These are phyloP conservation scores for Phalacrocorax aristotelis DNA, from an alignment of 2,113 vertebrate genomes.

Conservation along the genomic window DNA sequence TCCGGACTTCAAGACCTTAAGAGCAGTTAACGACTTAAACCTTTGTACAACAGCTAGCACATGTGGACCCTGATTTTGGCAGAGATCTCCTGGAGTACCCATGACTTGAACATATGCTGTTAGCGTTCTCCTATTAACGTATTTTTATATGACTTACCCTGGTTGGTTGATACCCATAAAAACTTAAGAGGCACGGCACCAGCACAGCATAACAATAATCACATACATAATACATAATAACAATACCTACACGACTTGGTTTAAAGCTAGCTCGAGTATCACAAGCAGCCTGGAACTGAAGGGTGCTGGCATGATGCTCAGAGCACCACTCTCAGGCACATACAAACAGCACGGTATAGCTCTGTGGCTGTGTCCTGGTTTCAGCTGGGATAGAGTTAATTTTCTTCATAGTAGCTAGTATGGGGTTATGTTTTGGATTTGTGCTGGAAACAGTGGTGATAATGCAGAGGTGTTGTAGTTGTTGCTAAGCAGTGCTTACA, in stretches of 20 bases:
- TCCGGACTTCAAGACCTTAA: background rate
- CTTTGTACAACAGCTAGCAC: background rate
- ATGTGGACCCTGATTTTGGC: background rate
- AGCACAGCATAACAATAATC: background rate
- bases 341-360: background rate
- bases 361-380: background rate
- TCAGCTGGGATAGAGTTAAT: no score
- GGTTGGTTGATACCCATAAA: background rate
- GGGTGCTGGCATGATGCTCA: rapidly evolving
- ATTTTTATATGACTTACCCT: background rate
- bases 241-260: background rate
- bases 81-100: background rate
- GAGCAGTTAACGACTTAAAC: background rate
- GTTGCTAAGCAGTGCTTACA: no score
- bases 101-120: rapidly evolving
- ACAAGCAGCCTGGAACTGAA: background rate
- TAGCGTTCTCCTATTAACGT: background rate
- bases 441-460: no score
- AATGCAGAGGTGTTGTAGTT: no score
- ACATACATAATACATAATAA: background rate
- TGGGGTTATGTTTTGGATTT: no score
- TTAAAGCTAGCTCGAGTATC: background rate
- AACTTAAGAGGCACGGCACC: background rate
- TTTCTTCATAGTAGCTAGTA: no score
- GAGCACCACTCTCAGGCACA: background rate